These are phyloP conservation scores for Caenorhabditis drosophilae DNA, from an alignment of 2,888 invertebrate species.

Conservation along the genomic window DNA sequence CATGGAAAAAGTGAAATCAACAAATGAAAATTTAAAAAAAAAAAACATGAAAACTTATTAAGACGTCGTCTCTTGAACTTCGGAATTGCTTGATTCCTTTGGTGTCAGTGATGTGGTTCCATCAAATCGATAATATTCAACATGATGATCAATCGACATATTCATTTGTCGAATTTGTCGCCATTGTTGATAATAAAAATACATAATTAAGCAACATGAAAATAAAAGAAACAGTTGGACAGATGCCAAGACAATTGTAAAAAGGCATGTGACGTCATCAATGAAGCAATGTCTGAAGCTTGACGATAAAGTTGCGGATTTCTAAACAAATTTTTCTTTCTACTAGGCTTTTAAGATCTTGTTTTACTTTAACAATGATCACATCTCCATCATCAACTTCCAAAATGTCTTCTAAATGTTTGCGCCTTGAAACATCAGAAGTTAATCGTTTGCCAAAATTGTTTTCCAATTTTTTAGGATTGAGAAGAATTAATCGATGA, in stretches of 20 bases:
- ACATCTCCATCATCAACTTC: slow-evolving; percentile 27
- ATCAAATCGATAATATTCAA: slow-evolving; percentile 17
- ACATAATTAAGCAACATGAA: slow-evolving; percentile 46
- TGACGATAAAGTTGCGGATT: slow-evolving; percentile 7
- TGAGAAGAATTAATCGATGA: slow-evolving; percentile 24
- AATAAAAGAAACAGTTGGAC: slow-evolving; percentile 52
- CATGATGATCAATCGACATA: slow-evolving; percentile 9
- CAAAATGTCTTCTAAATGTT: slow-evolving; percentile 10
- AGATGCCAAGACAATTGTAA: slow-evolving; percentile 49
- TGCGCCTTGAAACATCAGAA: too few species aligned
- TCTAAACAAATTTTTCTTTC: slow-evolving; percentile 4
- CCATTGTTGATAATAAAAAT: slow-evolving; percentile 40
- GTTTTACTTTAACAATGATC: slow-evolving; percentile 11
- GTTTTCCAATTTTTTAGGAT: slow-evolving; percentile 7
- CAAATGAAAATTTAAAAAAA: neutral
- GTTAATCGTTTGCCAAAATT: too few species aligned
- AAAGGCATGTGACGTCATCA: slow-evolving; percentile 53
- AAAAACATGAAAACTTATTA: neutral
- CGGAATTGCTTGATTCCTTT: too few species aligned
- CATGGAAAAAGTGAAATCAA: neutral
- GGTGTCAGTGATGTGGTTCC: too few species aligned
- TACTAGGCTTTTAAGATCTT: neutral
- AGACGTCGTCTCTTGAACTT: too few species aligned
- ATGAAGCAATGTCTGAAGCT: slow-evolving; percentile 40
- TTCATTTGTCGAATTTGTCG: slow-evolving; percentile 20